A percentile compares a stretch with the other conserved stretches of the same genome.
Evolutionary conservation across 1,140 invertebrate genomes (phyloP).

Genomic region (Diachasmimorpha longicaudata): DNA sequence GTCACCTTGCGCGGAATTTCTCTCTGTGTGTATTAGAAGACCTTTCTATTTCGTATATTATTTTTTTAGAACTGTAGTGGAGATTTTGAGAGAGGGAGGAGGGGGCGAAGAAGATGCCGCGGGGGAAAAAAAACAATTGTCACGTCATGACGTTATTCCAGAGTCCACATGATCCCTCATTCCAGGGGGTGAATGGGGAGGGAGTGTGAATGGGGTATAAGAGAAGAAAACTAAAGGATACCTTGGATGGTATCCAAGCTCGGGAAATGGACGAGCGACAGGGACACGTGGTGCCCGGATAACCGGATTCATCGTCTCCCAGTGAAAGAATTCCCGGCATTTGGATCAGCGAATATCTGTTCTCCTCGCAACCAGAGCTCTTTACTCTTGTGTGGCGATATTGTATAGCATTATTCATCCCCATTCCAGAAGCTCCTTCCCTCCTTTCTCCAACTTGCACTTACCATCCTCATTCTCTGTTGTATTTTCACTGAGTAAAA

Average conservation of each 20-base stretch:
- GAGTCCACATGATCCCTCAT: conserved; percentile 4
- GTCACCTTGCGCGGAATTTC: not conserved
- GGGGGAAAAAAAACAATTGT: not conserved
- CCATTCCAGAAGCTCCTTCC: not conserved
- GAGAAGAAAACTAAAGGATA: conserved; percentile 1
- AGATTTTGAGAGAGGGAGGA: not conserved
- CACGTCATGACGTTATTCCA: not conserved
- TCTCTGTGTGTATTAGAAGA: not conserved
- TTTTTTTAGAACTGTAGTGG: not conserved
- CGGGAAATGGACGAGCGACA: conserved; percentile 1
- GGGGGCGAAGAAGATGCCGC: not conserved
- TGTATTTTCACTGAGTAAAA: conserved; percentile 4
- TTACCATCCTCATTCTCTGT: not conserved
- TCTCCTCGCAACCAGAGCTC: not conserved
- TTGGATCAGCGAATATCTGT: conserved; percentile 16
- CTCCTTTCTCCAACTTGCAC: not conserved
- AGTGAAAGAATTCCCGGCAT: not conserved
- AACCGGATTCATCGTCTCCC: conserved; percentile 1
- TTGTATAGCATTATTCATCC: conserved; percentile 7
- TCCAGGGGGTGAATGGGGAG: not conserved
- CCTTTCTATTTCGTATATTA: not conserved
- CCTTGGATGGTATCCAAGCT: conserved; percentile 5
- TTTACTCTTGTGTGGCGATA: not conserved
- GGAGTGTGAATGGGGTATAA: not conserved
- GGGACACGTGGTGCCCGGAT: conserved; percentile 14